phyloP scores from a whole-genome alignment of 2,113 vertebrate genomes.

The Sakesphorus luctuosus region DNA sequence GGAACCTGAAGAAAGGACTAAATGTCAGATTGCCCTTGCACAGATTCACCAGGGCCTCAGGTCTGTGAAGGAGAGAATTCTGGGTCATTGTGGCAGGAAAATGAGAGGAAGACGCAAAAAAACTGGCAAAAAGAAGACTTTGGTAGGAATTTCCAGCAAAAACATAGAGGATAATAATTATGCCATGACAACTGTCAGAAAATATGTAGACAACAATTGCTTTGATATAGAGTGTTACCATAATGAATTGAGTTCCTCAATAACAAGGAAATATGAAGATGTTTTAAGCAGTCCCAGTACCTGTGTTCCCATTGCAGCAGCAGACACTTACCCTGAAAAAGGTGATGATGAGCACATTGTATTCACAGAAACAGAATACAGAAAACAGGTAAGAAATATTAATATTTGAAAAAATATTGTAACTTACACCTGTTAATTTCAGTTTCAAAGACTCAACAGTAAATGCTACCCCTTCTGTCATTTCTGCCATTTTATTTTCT shows the following conservation, averaged over 20 bases:
- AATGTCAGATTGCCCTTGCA: constrained; percentile 84
- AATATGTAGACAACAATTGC: constrained; percentile 58
- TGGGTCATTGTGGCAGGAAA: neutral
- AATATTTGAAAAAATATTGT: neutral
- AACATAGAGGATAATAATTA: constrained; percentile 69
- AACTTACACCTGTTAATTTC: neutral
- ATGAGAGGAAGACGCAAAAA: neutral
- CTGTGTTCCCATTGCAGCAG: constrained; percentile 80
- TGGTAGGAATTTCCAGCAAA: neutral
- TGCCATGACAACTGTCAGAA: constrained; percentile 14
- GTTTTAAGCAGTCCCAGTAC: constrained; percentile 71
- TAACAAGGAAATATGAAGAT: constrained; percentile 72
- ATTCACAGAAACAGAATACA: neutral
- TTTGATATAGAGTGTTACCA: constrained; percentile 44
- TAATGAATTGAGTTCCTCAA: constrained; percentile 62
- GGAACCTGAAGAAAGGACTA: constrained; percentile 80
- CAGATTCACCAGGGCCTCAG: constrained; percentile 73
- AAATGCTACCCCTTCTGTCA: neutral
- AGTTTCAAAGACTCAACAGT: neutral
- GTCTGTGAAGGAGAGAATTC: constrained; percentile 44
- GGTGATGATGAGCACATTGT: neutral
- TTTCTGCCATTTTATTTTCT: neutral
- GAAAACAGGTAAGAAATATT: constrained; percentile 59
- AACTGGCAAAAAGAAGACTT: neutral
- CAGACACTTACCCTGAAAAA: constrained; percentile 63